Percentiles rank a stretch among this genome's conserved stretches.
These are phyloP conservation scores for Strigamia transsilvanica DNA, from an alignment of 2,888 invertebrate genomes.

Conservation along the genomic window DNA sequence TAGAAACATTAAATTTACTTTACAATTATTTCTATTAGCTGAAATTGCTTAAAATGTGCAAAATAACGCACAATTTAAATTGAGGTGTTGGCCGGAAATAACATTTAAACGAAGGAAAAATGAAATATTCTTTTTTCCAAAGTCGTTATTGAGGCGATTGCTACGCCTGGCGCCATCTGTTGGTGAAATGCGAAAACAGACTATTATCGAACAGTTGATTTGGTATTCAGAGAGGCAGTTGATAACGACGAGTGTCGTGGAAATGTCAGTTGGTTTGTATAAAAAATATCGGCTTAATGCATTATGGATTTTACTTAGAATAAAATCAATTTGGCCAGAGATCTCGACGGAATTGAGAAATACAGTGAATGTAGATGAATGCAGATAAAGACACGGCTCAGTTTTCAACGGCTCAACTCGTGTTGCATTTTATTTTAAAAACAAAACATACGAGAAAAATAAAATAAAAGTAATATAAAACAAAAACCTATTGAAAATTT, in stretches of 20 bases:
- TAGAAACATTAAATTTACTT: constrained; percentile 23
- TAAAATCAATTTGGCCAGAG: constrained; percentile 42
- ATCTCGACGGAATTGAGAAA: constrained; percentile 36
- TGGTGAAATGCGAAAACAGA: background rate
- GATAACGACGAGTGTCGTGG: constrained; percentile 41
- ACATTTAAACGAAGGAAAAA: background rate
- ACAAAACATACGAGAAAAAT: background rate
- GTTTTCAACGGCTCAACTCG: background rate
- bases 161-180: constrained; percentile 14
- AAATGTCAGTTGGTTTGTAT: constrained; percentile 40
- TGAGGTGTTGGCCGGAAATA: background rate
- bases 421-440: background rate
- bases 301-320: constrained; percentile 40
- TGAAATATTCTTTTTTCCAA: background rate
- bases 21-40: constrained; percentile 33
- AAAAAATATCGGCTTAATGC: constrained; percentile 43
- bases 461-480: background rate
- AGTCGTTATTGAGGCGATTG: background rate
- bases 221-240: constrained; percentile 39
- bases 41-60: background rate
- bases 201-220: constrained; percentile 23
- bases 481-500: background rate
- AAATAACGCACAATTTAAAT: background rate
- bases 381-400: constrained; percentile 17
- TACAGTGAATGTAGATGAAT: constrained; percentile 18